Evolutionary conservation across 1,140 invertebrate species (phyloP).

Genomic region (Lordiphosa collinella): DNA sequence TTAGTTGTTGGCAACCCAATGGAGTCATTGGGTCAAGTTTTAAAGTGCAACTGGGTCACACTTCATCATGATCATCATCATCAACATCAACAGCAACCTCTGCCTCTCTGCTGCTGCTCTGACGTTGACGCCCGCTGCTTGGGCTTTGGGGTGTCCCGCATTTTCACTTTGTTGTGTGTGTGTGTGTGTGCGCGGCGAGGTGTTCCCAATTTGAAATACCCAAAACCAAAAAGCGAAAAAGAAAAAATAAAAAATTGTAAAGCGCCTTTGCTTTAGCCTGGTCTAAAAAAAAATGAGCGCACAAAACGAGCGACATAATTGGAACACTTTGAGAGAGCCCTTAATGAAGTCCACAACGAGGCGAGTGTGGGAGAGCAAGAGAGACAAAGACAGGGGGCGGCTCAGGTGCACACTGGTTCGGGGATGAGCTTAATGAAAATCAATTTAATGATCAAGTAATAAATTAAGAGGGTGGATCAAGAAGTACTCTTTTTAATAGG

Average conservation of each 20-base stretch:
- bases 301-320: constrained; percentile 60
- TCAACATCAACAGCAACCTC: constrained; percentile 20
- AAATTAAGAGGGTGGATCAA: too few species aligned
- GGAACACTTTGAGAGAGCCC: constrained; percentile 71
- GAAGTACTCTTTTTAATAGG: too few species aligned
- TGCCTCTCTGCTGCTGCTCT: constrained; percentile 21
- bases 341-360: constrained; percentile 48
- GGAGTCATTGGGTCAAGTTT: constrained; percentile 79
- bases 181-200: neutral
- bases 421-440: too few species aligned
- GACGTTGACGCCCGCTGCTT: constrained; percentile 19
- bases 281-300: constrained; percentile 48
- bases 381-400: too few species aligned
- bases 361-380: neutral
- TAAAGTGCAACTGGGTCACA: constrained; percentile 75
- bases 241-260: constrained; percentile 31
- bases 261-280: constrained; percentile 20
- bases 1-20: constrained; percentile 48
- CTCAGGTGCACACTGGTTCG: too few species aligned
- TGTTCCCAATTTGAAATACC: constrained; percentile 62
- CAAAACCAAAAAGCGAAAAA: constrained; percentile 44
- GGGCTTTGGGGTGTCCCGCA: constrained; percentile 64
- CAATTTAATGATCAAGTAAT: too few species aligned
- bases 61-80: constrained; percentile 42
- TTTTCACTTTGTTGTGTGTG: constrained; percentile 65